phyloP scores from a whole-genome alignment of 2,113 vertebrate species.

The Symphodus melops region DNA sequence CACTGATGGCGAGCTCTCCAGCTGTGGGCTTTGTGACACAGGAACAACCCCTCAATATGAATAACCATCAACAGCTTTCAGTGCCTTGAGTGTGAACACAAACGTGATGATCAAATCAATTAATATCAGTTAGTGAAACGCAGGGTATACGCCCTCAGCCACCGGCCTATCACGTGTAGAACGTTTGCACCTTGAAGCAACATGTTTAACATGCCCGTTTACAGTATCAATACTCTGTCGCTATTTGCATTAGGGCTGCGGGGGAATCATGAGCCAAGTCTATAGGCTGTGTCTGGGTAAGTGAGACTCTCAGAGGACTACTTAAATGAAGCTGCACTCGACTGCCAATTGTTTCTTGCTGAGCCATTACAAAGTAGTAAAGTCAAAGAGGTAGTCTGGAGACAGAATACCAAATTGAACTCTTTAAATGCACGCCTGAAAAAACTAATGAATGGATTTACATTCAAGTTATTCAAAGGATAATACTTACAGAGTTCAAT shows the following conservation, averaged over 20 bases:
- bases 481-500: background rate
- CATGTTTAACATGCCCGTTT: background rate
- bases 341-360: constrained; percentile 11
- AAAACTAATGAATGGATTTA: background rate
- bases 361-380: constrained; percentile 11
- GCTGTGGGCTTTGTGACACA: constrained; percentile 16
- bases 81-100: constrained; percentile 57
- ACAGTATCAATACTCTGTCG: constrained; percentile 2
- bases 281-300: constrained; percentile 6
- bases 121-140: constrained; percentile 72
- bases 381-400: background rate
- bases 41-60: constrained; percentile 34
- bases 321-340: constrained; percentile 8
- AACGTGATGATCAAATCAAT: constrained; percentile 70
- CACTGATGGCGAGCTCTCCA: constrained; percentile 5
- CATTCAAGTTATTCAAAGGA: background rate
- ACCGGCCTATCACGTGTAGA: constrained; percentile 8
- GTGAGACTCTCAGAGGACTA: constrained; percentile 16
- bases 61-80: constrained; percentile 24
- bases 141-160: constrained; percentile 25
- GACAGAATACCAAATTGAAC: background rate
- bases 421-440: background rate
- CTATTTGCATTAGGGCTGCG: constrained; percentile 1
- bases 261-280: constrained; percentile 6
- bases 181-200: constrained; percentile 28